These are phyloP conservation scores for Hypsopygia costalis DNA, from an alignment of 2,888 invertebrate species.

Conservation along the genomic window DNA sequence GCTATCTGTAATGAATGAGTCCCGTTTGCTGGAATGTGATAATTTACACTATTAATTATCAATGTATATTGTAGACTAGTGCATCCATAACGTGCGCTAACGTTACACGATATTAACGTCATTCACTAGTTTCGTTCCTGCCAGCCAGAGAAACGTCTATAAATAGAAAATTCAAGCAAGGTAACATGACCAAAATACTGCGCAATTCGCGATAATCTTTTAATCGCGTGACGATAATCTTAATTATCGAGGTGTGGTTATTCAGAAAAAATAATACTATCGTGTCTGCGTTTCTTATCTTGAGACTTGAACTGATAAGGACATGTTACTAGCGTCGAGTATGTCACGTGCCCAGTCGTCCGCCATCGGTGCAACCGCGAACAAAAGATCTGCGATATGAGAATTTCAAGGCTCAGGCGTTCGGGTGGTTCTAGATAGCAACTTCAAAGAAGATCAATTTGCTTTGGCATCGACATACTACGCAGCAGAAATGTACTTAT, in stretches of 20 bases:
- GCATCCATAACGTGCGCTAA: constrained; percentile 23
- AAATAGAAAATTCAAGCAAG: not conserved
- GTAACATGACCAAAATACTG: constrained; percentile 25
- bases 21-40: constrained; percentile 30
- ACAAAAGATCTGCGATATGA: constrained; percentile 13
- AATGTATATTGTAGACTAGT: constrained; percentile 24
- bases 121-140: constrained; percentile 16
- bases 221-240: constrained; percentile 51
- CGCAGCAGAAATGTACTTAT: constrained; percentile 7
- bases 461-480: constrained; percentile 6
- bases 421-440: not conserved
- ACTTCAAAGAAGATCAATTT: constrained; percentile 12
- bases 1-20: constrained; percentile 46
- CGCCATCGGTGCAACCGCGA: constrained; percentile 21
- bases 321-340: constrained; percentile 36
- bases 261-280: constrained; percentile 27
- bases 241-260: constrained; percentile 64
- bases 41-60: constrained; percentile 37
- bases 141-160: not conserved
- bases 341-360: constrained; percentile 29
- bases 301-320: constrained; percentile 31
- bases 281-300: constrained; percentile 25
- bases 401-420: not conserved
- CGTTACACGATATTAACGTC: constrained; percentile 21
- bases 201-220: constrained; percentile 46